Base-by-base conservation (phyloP, 1,140 invertebrate species). In the Heterodera schachtii region DNA sequence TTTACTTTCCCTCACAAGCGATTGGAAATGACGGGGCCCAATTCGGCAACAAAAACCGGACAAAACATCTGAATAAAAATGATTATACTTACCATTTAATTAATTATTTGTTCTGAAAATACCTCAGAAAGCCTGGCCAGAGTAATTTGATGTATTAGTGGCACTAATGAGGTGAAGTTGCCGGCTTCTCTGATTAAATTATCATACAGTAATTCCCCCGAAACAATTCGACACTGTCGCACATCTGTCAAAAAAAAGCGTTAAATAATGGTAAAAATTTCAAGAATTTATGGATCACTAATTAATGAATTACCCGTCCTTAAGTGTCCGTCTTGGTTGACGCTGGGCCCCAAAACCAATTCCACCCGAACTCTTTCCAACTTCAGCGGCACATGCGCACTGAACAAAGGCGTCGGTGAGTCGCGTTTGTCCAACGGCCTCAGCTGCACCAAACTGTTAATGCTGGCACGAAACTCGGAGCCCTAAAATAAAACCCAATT, bases 21-120 rank as follows among this genome's bases (percentile, higher is more conserved):
- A 71, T 89, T 89, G 19, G 87, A 84, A 67, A 89, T 84, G 16
- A 89, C 88, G 5, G 85, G 87, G 7, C 90, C 85, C 11, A 89
- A 75, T 73, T 89, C 87, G 9, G 87, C 82, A 31, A 88, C 84
- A 81, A 89, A 89, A 13, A 84, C 82, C 0, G 87, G 87, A 75
- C 87, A 89, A 41, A 89, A 80, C 52, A 89, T 73, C 87, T 88
- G 64, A 86, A 86, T n/a, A 41, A 31, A 31, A 31, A 21, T 78
- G 52, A 69, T 84, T 81, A 71, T 84, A n/a, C n/a, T n/a, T n/a
- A n/a, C n/a, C n/a, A n/a, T n/a, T 31, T 31, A 31, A 31, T 31
- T 31, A 31, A 31, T 31, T 31, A 31, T 31, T 31, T 31, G 0
- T 31, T 31, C 31, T 31, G 31, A 31, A 31, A 31, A 21, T 9